Evolutionary conservation across 2,113 vertebrate species (phyloP), one percentile per base, ranked within the genome.

Genomic region (Rhea pennata): DNA sequence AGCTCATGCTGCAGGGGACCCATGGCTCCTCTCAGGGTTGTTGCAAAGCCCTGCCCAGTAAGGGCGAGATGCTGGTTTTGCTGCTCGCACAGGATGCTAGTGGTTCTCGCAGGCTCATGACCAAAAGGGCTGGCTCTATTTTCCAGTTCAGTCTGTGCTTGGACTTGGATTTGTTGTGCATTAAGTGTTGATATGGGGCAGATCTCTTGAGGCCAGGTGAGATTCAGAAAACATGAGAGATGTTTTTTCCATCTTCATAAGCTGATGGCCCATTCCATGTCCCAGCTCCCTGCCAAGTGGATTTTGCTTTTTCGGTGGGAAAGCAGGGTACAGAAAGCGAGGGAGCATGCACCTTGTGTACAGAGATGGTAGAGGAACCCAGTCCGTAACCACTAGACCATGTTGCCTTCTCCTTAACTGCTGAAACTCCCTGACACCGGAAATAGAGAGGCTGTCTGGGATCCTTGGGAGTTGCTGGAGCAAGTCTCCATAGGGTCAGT

Each of bases 251-350:
- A 5, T n/a, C 75, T 78, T 27, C 53, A 6, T 40, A 31, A 58
- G 20, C 27, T 3, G 1, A 2, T 11, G 50, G 20, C n/a, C 31
- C 77, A 27, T 58, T 56, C 24, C 9, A 19, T n/a, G 1, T 1
- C 42, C 15, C 2, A 0, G 5, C 42, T 58, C 36, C 16, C 33
- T 4, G 56, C 27, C 56, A 31, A 1, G 1, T 9, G 39, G 15
- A 58, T 42, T 92, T 66, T 1, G 3, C 13, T 71, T 48, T 46
- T 33, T 65, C 65, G 56, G 19, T 62, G 44, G 20, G 44, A 10
- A 27, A 59, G 51, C 0, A 27, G 4, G 51, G 10, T 51, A 31
- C 59, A 53, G 50, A 59, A 14, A 54, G n/a, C n/a, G 61, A 23
- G 23, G n/a, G 5, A 9, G 61, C 17, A 1, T 4, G 19, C 20